A percentile compares a stretch with the other conserved stretches of the same genome.
Evolutionary conservation across 2,888 invertebrate genomes (phyloP).

Genomic region (Cyclophora punctaria): DNA sequence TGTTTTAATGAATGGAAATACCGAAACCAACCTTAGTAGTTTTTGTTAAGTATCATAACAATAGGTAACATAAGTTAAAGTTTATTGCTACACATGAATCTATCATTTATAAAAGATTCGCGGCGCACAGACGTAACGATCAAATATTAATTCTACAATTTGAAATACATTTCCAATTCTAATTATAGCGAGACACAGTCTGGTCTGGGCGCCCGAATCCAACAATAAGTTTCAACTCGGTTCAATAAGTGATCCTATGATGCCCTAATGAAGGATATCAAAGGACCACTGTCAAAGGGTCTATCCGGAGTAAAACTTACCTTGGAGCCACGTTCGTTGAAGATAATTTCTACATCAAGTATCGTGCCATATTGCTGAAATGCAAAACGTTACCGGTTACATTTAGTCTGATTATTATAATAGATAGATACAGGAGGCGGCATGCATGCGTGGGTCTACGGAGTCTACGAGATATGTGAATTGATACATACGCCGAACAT

Average conservation of each 20-base stretch:
- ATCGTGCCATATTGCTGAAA: slow-evolving; percentile 98
- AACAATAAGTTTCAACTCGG: too few relatives aligned
- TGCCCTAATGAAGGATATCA: slow-evolving; percentile 49
- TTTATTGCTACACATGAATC: too few relatives aligned
- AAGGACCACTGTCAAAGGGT: slow-evolving; percentile 41
- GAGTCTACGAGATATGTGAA: slow-evolving; percentile 16
- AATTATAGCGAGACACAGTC: slow-evolving; percentile 5
- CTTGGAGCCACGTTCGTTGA: slow-evolving; percentile 99
- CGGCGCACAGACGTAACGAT: too few relatives aligned
- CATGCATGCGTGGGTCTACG: slow-evolving; percentile 30
- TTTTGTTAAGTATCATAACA: too few relatives aligned
- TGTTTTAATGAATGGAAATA: too few relatives aligned
- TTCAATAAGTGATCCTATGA: slow-evolving; percentile 41
- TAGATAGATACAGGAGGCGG: slow-evolving; percentile 22
- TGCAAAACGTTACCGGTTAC: slow-evolving; percentile 53
- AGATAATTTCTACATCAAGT: slow-evolving; percentile 99
- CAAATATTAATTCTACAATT: background rate
- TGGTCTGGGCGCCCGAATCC: too few relatives aligned
- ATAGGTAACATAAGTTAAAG: too few relatives aligned
- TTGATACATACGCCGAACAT: slow-evolving; percentile 95
- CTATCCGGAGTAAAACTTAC: slow-evolving; percentile 78
- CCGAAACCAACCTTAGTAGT: too few relatives aligned
- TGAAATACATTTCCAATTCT: background rate
- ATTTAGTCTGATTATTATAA: slow-evolving; percentile 20
- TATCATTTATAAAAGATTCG: too few relatives aligned